phyloP scores from a whole-genome alignment of 2,797 vertebrate species.

The Champsocephalus gunnari region DNA sequence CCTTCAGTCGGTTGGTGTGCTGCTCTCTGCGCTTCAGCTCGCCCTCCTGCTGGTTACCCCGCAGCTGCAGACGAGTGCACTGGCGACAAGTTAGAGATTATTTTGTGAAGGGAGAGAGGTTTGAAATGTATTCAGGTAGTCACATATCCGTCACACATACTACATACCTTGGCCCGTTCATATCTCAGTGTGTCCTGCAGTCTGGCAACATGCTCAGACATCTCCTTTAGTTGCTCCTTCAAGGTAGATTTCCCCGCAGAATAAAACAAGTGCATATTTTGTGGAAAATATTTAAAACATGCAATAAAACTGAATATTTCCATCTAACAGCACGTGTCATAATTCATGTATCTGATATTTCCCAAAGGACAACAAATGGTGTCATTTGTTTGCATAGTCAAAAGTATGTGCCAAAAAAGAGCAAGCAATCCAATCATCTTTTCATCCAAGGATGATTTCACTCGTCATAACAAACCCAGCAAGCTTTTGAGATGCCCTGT shows the following conservation, averaged over 20 bases:
- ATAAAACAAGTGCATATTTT: no score
- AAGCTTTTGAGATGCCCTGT: no score
- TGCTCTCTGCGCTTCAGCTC: slow-evolving; percentile 80
- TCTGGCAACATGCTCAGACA: slow-evolving; percentile 72
- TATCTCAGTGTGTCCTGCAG: slow-evolving; percentile 76
- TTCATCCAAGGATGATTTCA: no score
- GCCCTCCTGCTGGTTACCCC: slow-evolving; percentile 72
- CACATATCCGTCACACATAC: neutral
- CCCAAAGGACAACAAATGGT: no score
- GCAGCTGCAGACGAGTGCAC: slow-evolving; percentile 73
- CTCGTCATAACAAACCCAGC: no score
- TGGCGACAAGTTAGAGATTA: slow-evolving; percentile 19
- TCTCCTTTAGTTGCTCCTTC: slow-evolving; percentile 77
- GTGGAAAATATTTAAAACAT: no score
- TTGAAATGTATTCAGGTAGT: neutral
- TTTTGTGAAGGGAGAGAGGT: neutral
- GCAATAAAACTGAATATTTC: no score
- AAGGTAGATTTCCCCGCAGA: neutral
- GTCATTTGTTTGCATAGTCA: no score
- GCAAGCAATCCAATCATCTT: no score
- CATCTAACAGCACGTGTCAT: no score
- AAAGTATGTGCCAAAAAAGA: no score
- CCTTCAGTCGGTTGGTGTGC: slow-evolving; percentile 72
- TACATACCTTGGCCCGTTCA: slow-evolving; percentile 77
- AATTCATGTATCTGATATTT: no score